Base-by-base conservation (phyloP, 2,113 vertebrate species). In the Hippocampus abdominalis region DNA sequence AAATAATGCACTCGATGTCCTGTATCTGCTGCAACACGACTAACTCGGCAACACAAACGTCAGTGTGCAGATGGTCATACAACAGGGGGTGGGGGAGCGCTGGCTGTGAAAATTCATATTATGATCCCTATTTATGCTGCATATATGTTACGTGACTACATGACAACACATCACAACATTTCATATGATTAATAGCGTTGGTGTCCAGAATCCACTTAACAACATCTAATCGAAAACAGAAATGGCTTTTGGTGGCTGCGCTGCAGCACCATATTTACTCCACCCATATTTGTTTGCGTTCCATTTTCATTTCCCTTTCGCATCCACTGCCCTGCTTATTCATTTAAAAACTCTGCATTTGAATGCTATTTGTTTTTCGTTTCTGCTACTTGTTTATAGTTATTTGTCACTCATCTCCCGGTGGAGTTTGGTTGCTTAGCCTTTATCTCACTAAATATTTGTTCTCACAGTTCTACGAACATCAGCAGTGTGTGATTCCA, bases 11-110 rank as follows among this genome's bases (percentile, higher is more conserved):
- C 54, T 27, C 18, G 13, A 32, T 60, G 5, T 36, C 32, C 32
- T 6, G 6, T 16, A 29, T 60, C 18, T 60, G 27, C 32, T 73
- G 73, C 73, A 73, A 73, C 56, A 71, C 32, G 29, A 57, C 32
- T 40, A 51, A 18, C 11, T 21, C 23, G n/a, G 67, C 51, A 73
- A 13, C 49, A n/a, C 10, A 16, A 16, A 49, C 69, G 44, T 10
- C 42, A 42, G 66, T 25, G 4, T 64, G 68, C 85, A 87, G 86
- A 89, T 89, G 87, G 87, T 20, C 15, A 3, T 39, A 64, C 75
- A 73, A 66, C 51, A 71, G 65, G 74, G 71, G 46, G 10, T 13
- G 32, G 40, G 73, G 51, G 60, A 57, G 16, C 48, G 48, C 49
- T 54, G 39, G 18, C 32, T n/a, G 53, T 70, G 71, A 77, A 64